These are phyloP conservation scores for Papilio machaon DNA, from an alignment of 1,140 invertebrate genomes.

Conservation along the genomic window DNA sequence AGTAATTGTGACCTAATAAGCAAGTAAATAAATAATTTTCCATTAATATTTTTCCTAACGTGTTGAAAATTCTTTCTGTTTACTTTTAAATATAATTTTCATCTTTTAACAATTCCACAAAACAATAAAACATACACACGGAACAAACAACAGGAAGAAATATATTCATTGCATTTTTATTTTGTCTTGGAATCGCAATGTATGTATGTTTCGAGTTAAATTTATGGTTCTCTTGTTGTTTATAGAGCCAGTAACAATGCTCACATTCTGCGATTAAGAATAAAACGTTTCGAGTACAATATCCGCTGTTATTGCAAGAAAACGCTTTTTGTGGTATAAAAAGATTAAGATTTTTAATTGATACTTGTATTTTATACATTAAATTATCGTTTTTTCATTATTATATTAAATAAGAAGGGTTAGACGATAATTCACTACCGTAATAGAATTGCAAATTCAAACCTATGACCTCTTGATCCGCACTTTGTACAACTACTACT, in stretches of 20 bases:
- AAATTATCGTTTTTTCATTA: too few relatives aligned
- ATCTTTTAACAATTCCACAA: not conserved
- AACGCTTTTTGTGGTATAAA: not conserved
- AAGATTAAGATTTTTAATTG: too few relatives aligned
- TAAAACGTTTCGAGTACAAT: constrained; percentile 3
- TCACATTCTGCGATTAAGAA: not conserved
- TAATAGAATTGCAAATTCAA: too few relatives aligned
- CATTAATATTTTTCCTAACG: too few relatives aligned
- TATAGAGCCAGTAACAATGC: not conserved
- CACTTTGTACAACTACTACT: too few relatives aligned
- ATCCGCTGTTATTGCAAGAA: not conserved
- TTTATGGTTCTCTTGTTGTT: constrained; percentile 12
- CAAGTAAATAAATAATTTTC: too few relatives aligned
- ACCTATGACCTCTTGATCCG: too few relatives aligned
- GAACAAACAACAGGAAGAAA: not conserved
- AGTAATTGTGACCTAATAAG: not conserved
- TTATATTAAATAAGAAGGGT: too few relatives aligned
- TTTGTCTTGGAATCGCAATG: not conserved
- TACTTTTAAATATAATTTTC: not conserved
- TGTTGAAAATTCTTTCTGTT: not conserved
- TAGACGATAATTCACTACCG: too few relatives aligned
- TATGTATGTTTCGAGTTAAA: constrained; percentile 18
- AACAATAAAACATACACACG: constrained; percentile 4
- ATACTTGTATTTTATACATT: too few relatives aligned
- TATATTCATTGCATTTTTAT: constrained; percentile 24